Base-by-base conservation (phyloP, 2,888 invertebrate species). In the Tenthredo amoena region DNA sequence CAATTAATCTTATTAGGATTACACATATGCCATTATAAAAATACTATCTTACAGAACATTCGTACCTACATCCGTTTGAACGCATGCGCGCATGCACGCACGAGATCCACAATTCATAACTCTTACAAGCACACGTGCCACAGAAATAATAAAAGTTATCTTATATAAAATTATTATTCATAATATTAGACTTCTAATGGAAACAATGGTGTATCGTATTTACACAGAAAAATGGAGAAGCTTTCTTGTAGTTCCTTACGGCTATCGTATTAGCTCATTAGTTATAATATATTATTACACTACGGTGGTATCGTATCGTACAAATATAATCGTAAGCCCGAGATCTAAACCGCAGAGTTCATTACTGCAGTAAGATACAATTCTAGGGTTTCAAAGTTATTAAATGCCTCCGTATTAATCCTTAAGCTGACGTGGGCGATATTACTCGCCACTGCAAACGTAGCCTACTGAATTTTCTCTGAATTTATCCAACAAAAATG, bases 11-110 rank as follows among this genome's bases (percentile, higher is more conserved):
- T 83, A 85, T 86, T 85, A 88, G 85, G 84, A 87, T 86, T 88
- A 88, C 86, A 87, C 85, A 76, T 87, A 84, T 87, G 88, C 89
- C 87, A 82, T 91, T 92, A 92, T 90, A 92, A 91, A 91, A 91
- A 92, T 92, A 91, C 90, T 91, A 91, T 91, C 91, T 92, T 91
- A 91, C 91, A 91, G 86, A 86, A 85, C 85, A 86, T 86, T 85
- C 85, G 86, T 86, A 71, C 74, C 55, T 84, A 84, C 43, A 58
- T 55, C 40, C 85, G 0, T 81, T 62, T 26, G 26, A 26, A 26
- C 62, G 62, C 26, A 62, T 15, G 47, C 47, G 15, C 50, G 50
- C 15, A 18, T 50, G 50, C 50, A 50, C 62, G 81, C 81, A 62
- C 62, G 40, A 81, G 21, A 81, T 15, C 26, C 40, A 58, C 81